Conservation (phyloP, 1,140 invertebrate genomes). For the Hyles vespertilio region DNA sequence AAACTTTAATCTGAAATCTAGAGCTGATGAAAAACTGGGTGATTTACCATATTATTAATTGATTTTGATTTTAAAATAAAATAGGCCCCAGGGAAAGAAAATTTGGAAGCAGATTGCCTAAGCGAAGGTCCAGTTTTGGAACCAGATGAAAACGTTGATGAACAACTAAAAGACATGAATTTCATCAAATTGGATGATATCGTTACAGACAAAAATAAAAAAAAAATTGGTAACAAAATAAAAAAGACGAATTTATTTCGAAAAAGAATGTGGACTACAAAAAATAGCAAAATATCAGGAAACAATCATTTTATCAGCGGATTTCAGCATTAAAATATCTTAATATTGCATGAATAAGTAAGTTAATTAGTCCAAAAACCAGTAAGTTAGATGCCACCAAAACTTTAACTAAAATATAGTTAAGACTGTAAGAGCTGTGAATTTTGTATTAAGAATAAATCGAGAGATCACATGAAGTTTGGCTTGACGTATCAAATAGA, state of each 20-base stretch:
- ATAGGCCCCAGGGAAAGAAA: conserved; percentile 28
- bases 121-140: conserved; percentile 28
- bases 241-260: neutral
- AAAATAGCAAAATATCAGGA: neutral
- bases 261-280: neutral
- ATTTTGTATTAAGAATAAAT: no score
- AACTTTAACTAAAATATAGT: no score
- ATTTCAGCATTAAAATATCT: neutral
- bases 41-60: no score
- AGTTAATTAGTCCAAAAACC: no score
- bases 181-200: conserved; percentile 7
- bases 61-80: conserved; percentile 14
- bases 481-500: no score
- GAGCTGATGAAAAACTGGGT: no score
- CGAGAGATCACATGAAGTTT: no score
- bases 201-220: neutral
- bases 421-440: no score
- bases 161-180: conserved; percentile 1
- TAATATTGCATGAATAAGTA: no score
- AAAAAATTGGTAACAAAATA: conserved; percentile 1
- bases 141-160: conserved; percentile 7
- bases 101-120: conserved; percentile 43
- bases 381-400: no score
- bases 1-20: no score
- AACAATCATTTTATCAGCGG: neutral